Conservation (phyloP, 2,113 vertebrate genomes). For the Chitala chitala region DNA sequence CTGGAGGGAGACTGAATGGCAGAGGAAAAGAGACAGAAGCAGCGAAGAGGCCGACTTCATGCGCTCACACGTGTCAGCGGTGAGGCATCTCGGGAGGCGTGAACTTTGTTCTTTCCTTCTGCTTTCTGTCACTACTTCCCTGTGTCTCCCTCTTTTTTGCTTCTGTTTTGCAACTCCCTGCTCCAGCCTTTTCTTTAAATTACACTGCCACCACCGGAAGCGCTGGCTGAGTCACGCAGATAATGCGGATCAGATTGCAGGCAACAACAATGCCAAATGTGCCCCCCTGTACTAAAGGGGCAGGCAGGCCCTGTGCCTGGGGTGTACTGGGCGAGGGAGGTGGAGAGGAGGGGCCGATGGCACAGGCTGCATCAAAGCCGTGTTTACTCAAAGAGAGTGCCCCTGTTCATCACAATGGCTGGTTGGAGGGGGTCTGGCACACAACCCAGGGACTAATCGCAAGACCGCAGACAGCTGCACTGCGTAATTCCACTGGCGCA, state of each 20-base stretch:
- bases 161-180: not conserved
- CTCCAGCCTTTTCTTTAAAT: not conserved
- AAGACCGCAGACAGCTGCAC: constrained; percentile 2
- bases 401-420: constrained; percentile 1
- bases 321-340: not conserved
- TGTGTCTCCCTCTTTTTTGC: constrained; percentile 9
- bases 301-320: not conserved
- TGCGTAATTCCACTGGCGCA: not conserved
- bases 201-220: constrained; percentile 14
- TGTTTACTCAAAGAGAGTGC: constrained; percentile 9
- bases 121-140: constrained; percentile 5
- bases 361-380: constrained; percentile 7
- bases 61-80: not conserved
- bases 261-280: constrained; percentile 7
- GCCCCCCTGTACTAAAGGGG: not conserved
- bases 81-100: not conserved
- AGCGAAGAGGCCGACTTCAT: not conserved
- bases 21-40: not conserved
- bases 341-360: not conserved
- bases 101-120: not conserved
- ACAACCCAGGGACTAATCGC: not conserved
- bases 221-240: constrained; percentile 21
- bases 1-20: not conserved
- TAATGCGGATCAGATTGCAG: constrained; percentile 18
- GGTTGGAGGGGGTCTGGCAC: not conserved